Percentiles rank a stretch among this genome's conserved stretches.
Evolutionary conservation across 2,797 vertebrate genomes (phyloP).

Genomic region (Momotus momota): DNA sequence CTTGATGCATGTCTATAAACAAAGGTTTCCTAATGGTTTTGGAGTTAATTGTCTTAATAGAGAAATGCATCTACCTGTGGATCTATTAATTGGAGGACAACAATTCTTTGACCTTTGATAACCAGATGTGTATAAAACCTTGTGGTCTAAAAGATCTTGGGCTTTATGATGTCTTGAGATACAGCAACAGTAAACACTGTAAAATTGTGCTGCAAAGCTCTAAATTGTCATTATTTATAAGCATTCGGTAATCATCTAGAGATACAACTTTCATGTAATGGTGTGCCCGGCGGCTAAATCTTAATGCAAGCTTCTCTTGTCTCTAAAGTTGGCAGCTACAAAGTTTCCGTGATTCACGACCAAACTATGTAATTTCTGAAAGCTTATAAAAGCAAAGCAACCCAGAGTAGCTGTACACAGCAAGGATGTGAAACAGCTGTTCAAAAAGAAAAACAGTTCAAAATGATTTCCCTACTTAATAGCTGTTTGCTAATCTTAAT

Average conservation of each 20-base stretch:
- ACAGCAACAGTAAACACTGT: neutral
- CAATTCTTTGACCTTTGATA: neutral
- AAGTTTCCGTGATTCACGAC: conserved; percentile 39
- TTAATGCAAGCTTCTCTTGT: neutral
- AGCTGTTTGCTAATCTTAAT: neutral
- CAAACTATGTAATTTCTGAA: neutral
- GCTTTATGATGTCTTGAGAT: neutral
- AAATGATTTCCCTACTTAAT: neutral
- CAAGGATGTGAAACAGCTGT: conserved; percentile 21
- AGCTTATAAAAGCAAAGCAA: neutral
- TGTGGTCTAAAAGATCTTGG: neutral
- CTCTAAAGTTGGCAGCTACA: neutral
- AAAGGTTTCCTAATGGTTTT: neutral
- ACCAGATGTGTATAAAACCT: neutral
- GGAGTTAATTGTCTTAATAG: neutral
- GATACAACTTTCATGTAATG: neutral
- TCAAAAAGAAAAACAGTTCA: neutral
- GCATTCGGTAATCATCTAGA: neutral
- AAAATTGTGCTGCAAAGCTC: neutral
- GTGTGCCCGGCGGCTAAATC: neutral
- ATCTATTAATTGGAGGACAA: neutral
- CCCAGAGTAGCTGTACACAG: neutral
- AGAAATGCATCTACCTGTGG: neutral
- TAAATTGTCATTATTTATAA: neutral
- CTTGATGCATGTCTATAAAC: neutral